Base-by-base conservation (phyloP, 2,888 invertebrate genomes). In the Ectropis crepuscularia region DNA sequence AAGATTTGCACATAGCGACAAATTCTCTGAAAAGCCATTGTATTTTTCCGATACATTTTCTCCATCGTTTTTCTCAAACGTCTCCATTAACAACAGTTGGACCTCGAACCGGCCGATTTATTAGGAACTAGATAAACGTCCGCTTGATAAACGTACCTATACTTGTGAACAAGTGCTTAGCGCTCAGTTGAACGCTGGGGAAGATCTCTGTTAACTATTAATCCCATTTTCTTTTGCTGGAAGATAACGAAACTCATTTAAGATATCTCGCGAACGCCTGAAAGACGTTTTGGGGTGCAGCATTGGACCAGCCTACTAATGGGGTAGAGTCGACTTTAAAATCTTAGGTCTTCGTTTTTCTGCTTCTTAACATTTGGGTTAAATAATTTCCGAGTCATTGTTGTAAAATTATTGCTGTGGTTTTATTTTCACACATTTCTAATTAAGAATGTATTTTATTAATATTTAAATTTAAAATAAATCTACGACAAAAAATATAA, bases 161-260 rank as follows among this genome's bases (percentile, higher is more conserved):
- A 67, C 68, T 64, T 47, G 55, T 45, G 62, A 61, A 68, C 70
- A 68, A 72, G 72, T 69, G 66, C 68, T 79, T 75, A 76, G 79
- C 69, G 73, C 76, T 75, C 72, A 74, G 79, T 83, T 87, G 85
- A 85, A 79, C 84, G 83, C 82, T 82, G 81, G 77, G 74, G 81
- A 28, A 80, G 81, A 82, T 82, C 83, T 80, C 86, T 85, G 87
- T 88, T 91, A 89, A 90, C 91, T 92, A 90, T 89, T 90, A 89
- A 91, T 89, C 84, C 89, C 84, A 87, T 92, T 91, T 90, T 90
- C 90, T 89, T 88, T 89, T 81, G 83, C 83, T 77, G 71, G 28
- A 77, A 91, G 92, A 92, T 92, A 92, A 92, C 89, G 89, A 91
- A 92, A 92, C 92, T 90, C 91, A 90, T 92, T 92, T 89, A 89